Evolutionary conservation across 2,888 invertebrate genomes (phyloP), one percentile per base, ranked within the genome.

Genomic region (Callyntrura guangdongensis): DNA sequence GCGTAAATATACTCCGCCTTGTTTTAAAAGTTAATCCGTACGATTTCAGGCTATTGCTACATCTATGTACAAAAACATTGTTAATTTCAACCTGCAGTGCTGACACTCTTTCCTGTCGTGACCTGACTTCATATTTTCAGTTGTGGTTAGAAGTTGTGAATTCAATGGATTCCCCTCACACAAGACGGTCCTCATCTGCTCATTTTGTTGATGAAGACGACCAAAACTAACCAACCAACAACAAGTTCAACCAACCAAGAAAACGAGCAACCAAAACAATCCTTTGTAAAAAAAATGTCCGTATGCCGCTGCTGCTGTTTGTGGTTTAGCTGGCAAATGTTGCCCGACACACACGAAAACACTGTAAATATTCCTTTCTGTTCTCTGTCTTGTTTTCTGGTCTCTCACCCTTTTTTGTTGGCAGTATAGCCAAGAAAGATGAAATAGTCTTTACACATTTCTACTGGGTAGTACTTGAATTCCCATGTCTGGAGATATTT

Each of bases 101-200:
- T 27, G 69, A 11, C 45, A 5, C 89, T 86, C 83, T 86, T 90
- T 89, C 69, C 79, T 92, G 92, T 92, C 92, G 93, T 93, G 93
- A 93, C 93, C 90, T 93, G 93, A 93, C 93, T 93, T 45, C 84
- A 81, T 67, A 88, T 88, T 89, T 89, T 82, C 11, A 61, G 49
- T 27, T 17, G 11, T 61, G 59, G 45, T 8, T 12, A 14, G 53
- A 1, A 11, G 12, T 11, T 9, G 47, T 47, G 45, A 36, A 2
- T 61, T 81, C 27, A 11, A 20, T 59, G 27, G 14, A 27, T 56
- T n/a, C 27, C 14, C 56, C 36, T 4, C 36, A 36, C 36, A 36
- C 36, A 36, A 36, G 56, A 25, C 25, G 56, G 14, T 56, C 27
- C 22, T 49, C 2, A 0, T 11, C 1, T 49, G 49, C 11, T 74